Evolutionary conservation across 2,113 vertebrate species (phyloP), one percentile per base, ranked within the genome.

Genomic region (Pluvianellus socialis): DNA sequence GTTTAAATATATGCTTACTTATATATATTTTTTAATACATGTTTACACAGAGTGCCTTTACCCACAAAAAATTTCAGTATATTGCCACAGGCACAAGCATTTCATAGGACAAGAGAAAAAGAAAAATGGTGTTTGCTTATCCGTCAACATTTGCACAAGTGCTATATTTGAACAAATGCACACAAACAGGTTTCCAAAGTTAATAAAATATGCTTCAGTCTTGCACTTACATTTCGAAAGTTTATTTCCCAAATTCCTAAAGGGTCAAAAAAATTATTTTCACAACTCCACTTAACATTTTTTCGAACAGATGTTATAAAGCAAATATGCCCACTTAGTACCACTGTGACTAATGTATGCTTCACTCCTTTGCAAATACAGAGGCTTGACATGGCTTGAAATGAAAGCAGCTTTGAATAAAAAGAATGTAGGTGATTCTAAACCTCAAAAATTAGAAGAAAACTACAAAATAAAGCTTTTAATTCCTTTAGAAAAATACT

Each of bases 401-500:
- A 95, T 91, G 94, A 93, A 93, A 95, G 72, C 53, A 88, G 85
- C 52, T 96, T 94, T 63, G 71, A 91, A 80, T 93, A 85, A 53
- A 95, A 89, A 77, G 58, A 75, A 82, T 80, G 92, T 65, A 94
- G 68, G 91, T 89, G 91, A 92, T 59, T 90, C 93, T 87, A 83
- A 59, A 90, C 13, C 67, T 90, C 55, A 44, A 74, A 94, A 95
- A 79, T 86, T 44, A 77, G 27, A 58, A 50, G 30, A 75, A 71
- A 77, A 77, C 79, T 96, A 80, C 49, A 67, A 10, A 94, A 95
- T n/a, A 94, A 90, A 68, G 68, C 55, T 94, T 83, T 97, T 82
- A 92, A 96, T 92, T 95, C 85, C 93, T 97, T 96, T 73, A 70
- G 71, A 94, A 80, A 95, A 94, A 95, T 98, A 98, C 98, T 94